Evolutionary conservation across 2,888 invertebrate species (phyloP).

Genomic region (Lithophane semibrunnea): DNA sequence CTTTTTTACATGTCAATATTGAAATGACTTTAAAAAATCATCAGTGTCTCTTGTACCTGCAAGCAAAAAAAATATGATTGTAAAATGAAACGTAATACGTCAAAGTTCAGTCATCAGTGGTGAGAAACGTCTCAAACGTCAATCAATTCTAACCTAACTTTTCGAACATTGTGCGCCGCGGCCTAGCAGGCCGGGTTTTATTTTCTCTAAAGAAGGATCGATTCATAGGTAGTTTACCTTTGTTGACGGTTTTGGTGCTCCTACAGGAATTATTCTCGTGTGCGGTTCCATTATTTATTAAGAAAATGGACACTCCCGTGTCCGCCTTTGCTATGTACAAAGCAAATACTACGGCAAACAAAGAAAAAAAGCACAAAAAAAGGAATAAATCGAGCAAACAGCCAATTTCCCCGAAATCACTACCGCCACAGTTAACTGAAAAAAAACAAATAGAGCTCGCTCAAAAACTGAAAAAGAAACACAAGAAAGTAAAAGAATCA

Average conservation of each 20-base stretch:
- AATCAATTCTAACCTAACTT: conserved; percentile 35
- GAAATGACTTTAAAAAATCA: too few species aligned
- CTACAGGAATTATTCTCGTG: conserved; percentile 39
- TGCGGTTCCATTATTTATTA: conserved; percentile 17
- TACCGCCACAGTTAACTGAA: conserved; percentile 64
- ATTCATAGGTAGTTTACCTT: background rate
- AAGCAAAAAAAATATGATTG: background rate
- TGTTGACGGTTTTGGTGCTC: background rate
- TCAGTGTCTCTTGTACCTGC: too few species aligned
- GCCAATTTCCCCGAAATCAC: conserved; percentile 49
- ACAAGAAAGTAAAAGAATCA: conserved; percentile 73
- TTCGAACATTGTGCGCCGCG: background rate
- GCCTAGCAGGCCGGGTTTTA: background rate
- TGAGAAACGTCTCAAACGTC: conserved; percentile 5
- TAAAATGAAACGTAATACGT: background rate
- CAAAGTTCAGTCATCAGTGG: background rate
- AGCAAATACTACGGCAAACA: conserved; percentile 74
- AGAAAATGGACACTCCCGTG: conserved; percentile 79
- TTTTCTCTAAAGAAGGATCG: background rate
- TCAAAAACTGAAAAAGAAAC: conserved; percentile 77
- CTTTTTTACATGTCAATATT: too few species aligned
- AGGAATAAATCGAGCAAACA: conserved; percentile 65
- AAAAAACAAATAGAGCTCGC: conserved; percentile 70
- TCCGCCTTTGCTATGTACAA: conserved; percentile 86
- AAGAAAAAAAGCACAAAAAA: conserved; percentile 72